phyloP scores from a whole-genome alignment of 2,888 invertebrate species.

The Lissonota sp. region DNA sequence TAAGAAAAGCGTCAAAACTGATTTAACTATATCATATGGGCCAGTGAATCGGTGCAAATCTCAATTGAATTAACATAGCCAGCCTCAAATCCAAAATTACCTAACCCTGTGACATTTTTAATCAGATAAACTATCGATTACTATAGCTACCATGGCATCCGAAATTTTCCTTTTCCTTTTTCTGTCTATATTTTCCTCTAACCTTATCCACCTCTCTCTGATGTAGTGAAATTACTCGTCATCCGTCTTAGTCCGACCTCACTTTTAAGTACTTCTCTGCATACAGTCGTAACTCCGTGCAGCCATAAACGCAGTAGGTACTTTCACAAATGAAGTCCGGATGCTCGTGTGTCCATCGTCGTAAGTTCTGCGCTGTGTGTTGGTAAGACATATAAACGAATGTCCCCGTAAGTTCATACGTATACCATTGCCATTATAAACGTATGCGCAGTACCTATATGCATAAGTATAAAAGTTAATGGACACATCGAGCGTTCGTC shows the following conservation, averaged over 20 bases:
- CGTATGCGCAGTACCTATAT: too few species aligned
- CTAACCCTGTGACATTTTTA: too few species aligned
- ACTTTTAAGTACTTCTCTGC: conserved; percentile 54
- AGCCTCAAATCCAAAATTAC: too few species aligned
- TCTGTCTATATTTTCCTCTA: neutral
- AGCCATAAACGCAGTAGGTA: conserved; percentile 51
- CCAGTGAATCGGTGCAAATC: too few species aligned
- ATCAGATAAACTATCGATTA: too few species aligned
- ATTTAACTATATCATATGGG: too few species aligned
- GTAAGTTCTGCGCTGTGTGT: neutral
- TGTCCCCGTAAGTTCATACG: conserved; percentile 9
- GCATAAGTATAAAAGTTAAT: too few species aligned
- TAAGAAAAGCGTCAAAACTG: too few species aligned
- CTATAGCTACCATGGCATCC: neutral
- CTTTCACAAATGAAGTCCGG: conserved; percentile 32
- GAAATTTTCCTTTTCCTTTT: conserved; percentile 11
- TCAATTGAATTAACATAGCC: too few species aligned
- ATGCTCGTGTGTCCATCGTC: neutral
- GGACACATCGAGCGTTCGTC: too few species aligned
- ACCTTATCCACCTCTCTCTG: conserved; percentile 3
- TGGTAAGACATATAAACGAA: neutral
- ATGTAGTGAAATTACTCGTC: conserved; percentile 33
- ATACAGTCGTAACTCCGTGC: conserved; percentile 53
- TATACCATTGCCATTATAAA: too few species aligned
- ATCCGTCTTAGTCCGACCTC: conserved; percentile 40